phyloP scores from a whole-genome alignment of 1,140 invertebrate genomes.

The Pseudachorutes palmiensis region DNA sequence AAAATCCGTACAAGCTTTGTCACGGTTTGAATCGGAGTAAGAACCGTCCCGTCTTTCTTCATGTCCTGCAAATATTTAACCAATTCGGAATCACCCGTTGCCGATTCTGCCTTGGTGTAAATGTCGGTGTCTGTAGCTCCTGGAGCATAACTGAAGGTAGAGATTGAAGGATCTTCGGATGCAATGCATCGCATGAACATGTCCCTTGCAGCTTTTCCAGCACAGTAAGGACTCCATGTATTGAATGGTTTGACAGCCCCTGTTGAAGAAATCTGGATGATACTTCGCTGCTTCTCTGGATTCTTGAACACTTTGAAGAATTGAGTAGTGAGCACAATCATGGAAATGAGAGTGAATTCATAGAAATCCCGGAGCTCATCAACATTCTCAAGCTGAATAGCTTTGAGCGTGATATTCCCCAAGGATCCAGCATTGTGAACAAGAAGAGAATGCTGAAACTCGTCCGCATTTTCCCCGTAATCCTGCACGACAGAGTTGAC shows the following conservation, averaged over 20 bases:
- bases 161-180: constrained; percentile 62
- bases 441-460: constrained; percentile 62
- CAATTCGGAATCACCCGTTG: constrained; percentile 52
- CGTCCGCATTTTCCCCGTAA: constrained; percentile 40
- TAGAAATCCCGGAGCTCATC: constrained; percentile 58
- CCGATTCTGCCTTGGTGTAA: constrained; percentile 57
- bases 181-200: constrained; percentile 82
- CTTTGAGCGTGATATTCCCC: constrained; percentile 55
- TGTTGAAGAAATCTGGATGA: constrained; percentile 84
- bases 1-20: constrained; percentile 63
- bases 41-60: constrained; percentile 50
- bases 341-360: constrained; percentile 69
- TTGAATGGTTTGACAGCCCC: constrained; percentile 66
- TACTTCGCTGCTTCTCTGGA: constrained; percentile 45
- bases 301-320: constrained; percentile 56
- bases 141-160: constrained; percentile 84
- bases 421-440: constrained; percentile 85
- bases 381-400: constrained; percentile 53
- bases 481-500: constrained; percentile 28
- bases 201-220: constrained; percentile 82
- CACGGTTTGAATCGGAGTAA: constrained; percentile 68
- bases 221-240: constrained; percentile 50
- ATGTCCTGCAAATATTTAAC: constrained; percentile 55
- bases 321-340: constrained; percentile 64
- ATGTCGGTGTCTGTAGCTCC: constrained; percentile 89